Evolutionary conservation across 2,113 vertebrate species (phyloP), one percentile per base, ranked within the genome.

Genomic region (Gasterosteus aculeatus): DNA sequence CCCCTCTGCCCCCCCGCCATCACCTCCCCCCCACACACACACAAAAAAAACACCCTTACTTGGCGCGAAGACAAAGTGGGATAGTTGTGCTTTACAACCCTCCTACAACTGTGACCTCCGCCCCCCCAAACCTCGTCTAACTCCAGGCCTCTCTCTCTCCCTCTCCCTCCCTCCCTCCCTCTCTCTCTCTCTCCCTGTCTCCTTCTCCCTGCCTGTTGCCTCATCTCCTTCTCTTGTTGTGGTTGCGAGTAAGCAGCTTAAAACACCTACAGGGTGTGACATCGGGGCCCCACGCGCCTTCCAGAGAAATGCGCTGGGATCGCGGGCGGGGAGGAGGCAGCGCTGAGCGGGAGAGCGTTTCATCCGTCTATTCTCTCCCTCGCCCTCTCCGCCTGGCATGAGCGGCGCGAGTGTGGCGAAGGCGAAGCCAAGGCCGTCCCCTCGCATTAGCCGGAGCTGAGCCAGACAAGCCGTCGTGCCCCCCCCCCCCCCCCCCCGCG

Each of bases 231-330:
- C 84, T 91, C 84, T 88, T 78, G 83, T 80, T 81, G 18, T 1
- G 77, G 75, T 91, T 26, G 88, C 89, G 87, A 92, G 87, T 93
- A 94, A 93, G 92, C 92, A 88, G 92, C 93, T 93, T 93, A 93
- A 51, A 89, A 93, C 93, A 92, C 94, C 93, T 94, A 94, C 94
- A 91, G 88, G 90, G 85, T 88, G 91, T 92, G 92, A 93, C 91
- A 93, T 92, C 49, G 82, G 80, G 78, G 87, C 83, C 91, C 88
- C 88, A 81, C 87, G 88, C 90, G 84, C 90, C 90, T 90, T 90
- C 70, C 47, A 51, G 16, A 47, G 8, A 64, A 89, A 92, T 86
- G 86, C 84, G 85, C 82, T 88, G 79, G 85, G 85, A 38, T 83
- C 7, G 91, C 83, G 41, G 91, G 91, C 47, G 84, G 87, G 82